Evolutionary conservation across 2,888 invertebrate genomes (phyloP).

Genomic region (Sipha maydis): DNA sequence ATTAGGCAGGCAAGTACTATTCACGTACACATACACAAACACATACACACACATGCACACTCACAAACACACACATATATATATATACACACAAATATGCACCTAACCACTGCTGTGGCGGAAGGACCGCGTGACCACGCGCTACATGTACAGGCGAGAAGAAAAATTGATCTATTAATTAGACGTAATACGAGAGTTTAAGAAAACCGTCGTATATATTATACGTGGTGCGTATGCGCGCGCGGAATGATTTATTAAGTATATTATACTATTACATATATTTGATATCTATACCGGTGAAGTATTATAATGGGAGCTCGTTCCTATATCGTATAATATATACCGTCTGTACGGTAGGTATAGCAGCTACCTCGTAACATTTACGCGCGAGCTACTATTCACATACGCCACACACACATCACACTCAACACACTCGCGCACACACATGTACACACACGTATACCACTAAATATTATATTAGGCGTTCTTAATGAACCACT

Average conservation of each 20-base stretch:
- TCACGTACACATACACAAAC: too few species aligned
- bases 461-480: not conserved
- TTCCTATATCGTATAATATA: not conserved
- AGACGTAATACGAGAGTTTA: not conserved
- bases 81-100: too few species aligned
- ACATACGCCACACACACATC: too few species aligned
- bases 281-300: not conserved
- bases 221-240: not conserved
- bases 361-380: not conserved
- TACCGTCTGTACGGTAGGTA: not conserved
- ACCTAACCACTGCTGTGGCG: not conserved
- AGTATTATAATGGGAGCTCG: not conserved
- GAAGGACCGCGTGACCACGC: not conserved
- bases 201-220: not conserved
- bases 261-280: not conserved
- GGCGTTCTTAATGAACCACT: not conserved
- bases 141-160: not conserved
- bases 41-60: not conserved
- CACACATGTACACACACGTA: too few species aligned
- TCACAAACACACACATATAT: too few species aligned
- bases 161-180: slow-evolving; percentile 28
- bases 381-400: too few species aligned
- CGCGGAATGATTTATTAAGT: slow-evolving; percentile 9
- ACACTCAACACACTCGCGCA: too few species aligned
- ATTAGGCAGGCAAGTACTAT: too few species aligned